phyloP scores from a whole-genome alignment of 2,888 invertebrate species.

The Bellardia bayeri region DNA sequence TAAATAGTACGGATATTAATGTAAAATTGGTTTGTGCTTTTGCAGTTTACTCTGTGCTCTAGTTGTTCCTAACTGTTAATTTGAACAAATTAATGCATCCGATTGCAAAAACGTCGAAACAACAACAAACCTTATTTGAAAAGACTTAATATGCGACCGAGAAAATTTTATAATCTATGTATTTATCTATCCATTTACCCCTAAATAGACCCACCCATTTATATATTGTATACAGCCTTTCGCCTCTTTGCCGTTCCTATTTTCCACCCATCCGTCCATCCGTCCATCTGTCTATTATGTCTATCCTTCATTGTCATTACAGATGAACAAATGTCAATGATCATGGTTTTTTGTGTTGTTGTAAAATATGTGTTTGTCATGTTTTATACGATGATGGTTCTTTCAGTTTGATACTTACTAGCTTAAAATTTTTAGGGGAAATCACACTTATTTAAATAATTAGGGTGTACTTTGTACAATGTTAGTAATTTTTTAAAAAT shows the following conservation, averaged over 20 bases:
- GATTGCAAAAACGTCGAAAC: constrained; percentile 38
- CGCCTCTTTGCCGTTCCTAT: not conserved
- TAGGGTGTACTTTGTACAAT: no score
- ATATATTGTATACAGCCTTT: not conserved
- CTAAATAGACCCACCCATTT: not conserved
- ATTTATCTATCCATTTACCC: not conserved
- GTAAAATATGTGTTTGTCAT: constrained; percentile 35
- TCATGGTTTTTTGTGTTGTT: constrained; percentile 32
- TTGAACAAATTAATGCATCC: constrained; percentile 67
- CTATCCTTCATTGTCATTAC: constrained; percentile 46
- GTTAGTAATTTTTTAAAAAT: no score
- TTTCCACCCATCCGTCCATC: not conserved
- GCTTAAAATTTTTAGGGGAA: not conserved
- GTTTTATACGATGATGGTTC: not conserved
- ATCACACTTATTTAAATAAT: not conserved
- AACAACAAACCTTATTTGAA: not conserved
- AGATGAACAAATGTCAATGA: constrained; percentile 51
- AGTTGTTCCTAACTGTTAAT: constrained; percentile 52
- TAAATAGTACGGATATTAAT: not conserved
- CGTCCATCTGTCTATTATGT: constrained; percentile 2
- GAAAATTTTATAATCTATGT: constrained; percentile 23
- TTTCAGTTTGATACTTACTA: constrained; percentile 1
- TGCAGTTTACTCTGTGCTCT: constrained; percentile 29
- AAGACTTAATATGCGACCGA: constrained; percentile 21
- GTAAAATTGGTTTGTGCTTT: constrained; percentile 20